Evolutionary conservation across 1,140 invertebrate genomes (phyloP), one percentile per base, ranked within the genome.

Genomic region (Latrodectus geometricus): DNA sequence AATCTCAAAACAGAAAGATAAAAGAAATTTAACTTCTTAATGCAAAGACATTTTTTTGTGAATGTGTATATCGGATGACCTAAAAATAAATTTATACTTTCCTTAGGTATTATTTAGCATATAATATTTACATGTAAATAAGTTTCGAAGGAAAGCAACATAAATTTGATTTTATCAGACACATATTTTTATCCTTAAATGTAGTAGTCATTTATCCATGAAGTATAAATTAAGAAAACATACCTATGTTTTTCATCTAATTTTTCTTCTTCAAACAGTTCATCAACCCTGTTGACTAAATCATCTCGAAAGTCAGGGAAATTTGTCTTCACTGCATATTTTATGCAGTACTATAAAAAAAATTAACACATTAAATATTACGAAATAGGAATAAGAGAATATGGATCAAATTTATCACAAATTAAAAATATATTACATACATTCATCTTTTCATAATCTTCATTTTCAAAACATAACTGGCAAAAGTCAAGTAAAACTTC

Each of bases 221-320:
- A 35, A 61, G 65, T 23, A 78, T n/a, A 4, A 65, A 66, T 20
- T 35, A 65, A 23, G 14, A 78, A 65, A 65, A 20, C 20, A 49
- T 72, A 83, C 80, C 56, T 83, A 74, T 83, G 52, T 3, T 35
- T 61, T 20, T 65, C 35, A 12, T 9, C 12, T 14, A 83, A n/a
- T 20, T 61, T 83, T 48, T 48, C 21, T 11, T 74, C 20, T 21
- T 74, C 23, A 73, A 81, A 70, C 79, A 81, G 70, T 56, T 21
- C 69, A 35, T 23, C 35, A 8, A 21, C 56, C 49, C 73, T 54
- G 21, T 74, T 83, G 61, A 17, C 17, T 3, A 74, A 35, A 74
- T 83, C 80, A 49, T 61, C 54, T 52, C 21, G 15, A n/a, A 83
- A 83, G 50, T 83, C 35, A 5, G 80, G 80, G 65, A 74, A 74